Base-by-base conservation (phyloP, 2,797 vertebrate genomes). In the Eutrigla gurnardus region DNA sequence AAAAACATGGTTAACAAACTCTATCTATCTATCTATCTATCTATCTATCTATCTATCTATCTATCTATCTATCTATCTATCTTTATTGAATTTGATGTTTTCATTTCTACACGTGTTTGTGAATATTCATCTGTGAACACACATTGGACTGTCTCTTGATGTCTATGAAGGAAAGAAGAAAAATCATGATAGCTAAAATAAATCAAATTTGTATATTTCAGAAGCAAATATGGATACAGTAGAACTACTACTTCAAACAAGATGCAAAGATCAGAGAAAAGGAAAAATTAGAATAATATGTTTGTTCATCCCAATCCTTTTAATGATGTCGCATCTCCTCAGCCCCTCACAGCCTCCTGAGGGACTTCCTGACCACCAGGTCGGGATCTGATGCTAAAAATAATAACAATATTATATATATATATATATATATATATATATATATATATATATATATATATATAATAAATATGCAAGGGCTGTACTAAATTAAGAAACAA, bases 251-350 rank as follows among this genome's bases (percentile, higher is more conserved):
- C n/a, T n/a, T n/a, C n/a, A n/a, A n/a, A n/a, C n/a, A n/a, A 57
- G 47, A 70, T 62, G 35, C 7, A 52, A 66, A 69, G 18, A n/a
- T 53, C 7, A 52, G 14, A 65, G 15, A 33, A 42, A 55, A 66
- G 3, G 25, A 61, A 60, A 17, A 33, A 59, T 10, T 5, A 53
- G 14, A n/a, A 7, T n/a, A 50, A 49, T 10, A 50, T 46, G 33
- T 71, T 77, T 81, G 65, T 32, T 59, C 52, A 36, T 53, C 7
- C 18, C 45, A 3, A n/a, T 58, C 18, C 12, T 35, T 53, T 64
- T 55, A 59, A 62, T 54, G 49, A 15, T 17, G 63, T 75, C 53
- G 47, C 7, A 33, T 79, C 11, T 64, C 39, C n/a, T 52, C 60
- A 55, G 53, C 32, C 25, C n/a, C 10, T 39, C 14, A 12, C 32